Evolutionary conservation across 2,797 vertebrate genomes (phyloP).

Genomic region (Moxostoma hubbsi): DNA sequence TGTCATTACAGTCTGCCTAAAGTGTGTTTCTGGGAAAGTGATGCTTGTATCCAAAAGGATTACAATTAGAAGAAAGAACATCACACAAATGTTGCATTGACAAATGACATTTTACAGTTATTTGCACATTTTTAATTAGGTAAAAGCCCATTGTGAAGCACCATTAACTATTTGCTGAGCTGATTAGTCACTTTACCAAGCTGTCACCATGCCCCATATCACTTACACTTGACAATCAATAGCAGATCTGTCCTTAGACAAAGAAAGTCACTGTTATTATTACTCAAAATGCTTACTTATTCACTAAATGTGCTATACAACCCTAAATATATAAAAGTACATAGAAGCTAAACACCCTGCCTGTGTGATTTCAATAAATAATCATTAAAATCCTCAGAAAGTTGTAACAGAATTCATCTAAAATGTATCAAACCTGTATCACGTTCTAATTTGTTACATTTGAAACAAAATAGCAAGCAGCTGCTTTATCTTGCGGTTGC

Average conservation of each 20-base stretch:
- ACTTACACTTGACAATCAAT: conserved; percentile 25
- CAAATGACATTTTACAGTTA: no score
- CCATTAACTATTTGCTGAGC: conserved; percentile 12
- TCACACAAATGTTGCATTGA: background rate
- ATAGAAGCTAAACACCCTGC: background rate
- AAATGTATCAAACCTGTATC: background rate
- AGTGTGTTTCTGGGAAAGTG: no score
- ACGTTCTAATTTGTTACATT: background rate
- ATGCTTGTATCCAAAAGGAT: background rate
- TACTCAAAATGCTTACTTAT: background rate
- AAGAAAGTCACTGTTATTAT: background rate
- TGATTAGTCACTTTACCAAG: conserved; percentile 6
- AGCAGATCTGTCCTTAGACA: background rate
- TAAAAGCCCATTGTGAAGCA: no score
- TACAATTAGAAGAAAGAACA: background rate
- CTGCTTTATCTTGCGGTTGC: conserved; percentile 65
- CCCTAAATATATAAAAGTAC: background rate
- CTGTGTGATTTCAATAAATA: background rate
- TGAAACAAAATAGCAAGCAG: conserved; percentile 51
- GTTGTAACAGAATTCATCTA: no score
- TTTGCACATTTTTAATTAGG: no score
- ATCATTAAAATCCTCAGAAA: background rate
- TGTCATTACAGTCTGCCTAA: background rate
- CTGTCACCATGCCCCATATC: background rate
- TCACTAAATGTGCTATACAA: background rate